These are phyloP conservation scores for Tromatobia lineatoria DNA, from an alignment of 2,888 invertebrate species.

Conservation along the genomic window DNA sequence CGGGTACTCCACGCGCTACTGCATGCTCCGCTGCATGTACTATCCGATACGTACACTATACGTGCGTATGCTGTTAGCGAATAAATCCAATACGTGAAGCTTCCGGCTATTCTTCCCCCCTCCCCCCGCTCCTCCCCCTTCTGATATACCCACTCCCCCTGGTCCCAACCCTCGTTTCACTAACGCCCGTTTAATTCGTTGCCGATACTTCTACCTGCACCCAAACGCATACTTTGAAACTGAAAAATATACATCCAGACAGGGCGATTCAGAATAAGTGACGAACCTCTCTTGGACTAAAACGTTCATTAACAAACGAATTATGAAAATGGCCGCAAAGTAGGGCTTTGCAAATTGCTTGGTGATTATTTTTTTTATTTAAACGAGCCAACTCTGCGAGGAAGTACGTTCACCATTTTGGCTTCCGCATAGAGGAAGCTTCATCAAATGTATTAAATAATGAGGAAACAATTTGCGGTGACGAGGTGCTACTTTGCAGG, in stretches of 20 bases:
- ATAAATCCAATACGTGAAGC: slow-evolving; percentile 65
- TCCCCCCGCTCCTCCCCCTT: slow-evolving; percentile 12
- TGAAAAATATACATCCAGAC: not conserved
- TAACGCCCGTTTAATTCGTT: slow-evolving; percentile 67
- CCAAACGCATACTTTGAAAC: slow-evolving; percentile 16
- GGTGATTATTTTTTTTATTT: not conserved
- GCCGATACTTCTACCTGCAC: slow-evolving; percentile 41
- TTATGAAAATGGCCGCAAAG: not conserved
- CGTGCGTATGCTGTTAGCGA: slow-evolving; percentile 41
- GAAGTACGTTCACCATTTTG: no score
- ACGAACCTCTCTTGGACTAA: not conserved
- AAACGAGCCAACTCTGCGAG: no score
- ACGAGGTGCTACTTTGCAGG: no score
- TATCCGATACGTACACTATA: slow-evolving; percentile 30
- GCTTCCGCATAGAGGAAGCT: no score
- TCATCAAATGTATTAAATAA: no score
- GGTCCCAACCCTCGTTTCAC: slow-evolving; percentile 15
- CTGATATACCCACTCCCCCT: not conserved
- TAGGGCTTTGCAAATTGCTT: no score
- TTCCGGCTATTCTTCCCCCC: slow-evolving; percentile 47
- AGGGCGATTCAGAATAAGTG: slow-evolving; percentile 24
- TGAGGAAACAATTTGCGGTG: no score
- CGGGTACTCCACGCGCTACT: slow-evolving; percentile 29
- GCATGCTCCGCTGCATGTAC: slow-evolving; percentile 45
- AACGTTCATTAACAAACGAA: not conserved